Percentiles rank a stretch among this genome's conserved stretches.
Evolutionary conservation across 2,888 invertebrate genomes (phyloP).

Genomic region (Calameuta idolon): DNA sequence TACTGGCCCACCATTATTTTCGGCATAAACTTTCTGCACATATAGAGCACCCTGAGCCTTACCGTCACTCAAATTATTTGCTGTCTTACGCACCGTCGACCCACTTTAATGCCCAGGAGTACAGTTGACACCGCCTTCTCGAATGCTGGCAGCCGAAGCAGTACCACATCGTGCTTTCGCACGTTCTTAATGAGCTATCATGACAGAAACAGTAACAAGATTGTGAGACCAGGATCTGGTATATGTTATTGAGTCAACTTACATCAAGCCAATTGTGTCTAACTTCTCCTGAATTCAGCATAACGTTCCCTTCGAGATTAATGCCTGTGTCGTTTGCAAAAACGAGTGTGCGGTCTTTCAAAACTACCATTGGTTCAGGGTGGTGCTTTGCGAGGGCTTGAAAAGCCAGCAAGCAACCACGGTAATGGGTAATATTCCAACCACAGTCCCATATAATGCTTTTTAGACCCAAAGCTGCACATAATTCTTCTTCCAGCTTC

Average conservation of each 20-base stretch:
- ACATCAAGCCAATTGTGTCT: conserved; percentile 94
- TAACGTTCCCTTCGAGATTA: conserved; percentile 89
- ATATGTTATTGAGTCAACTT: conserved; percentile 60
- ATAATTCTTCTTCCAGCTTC: conserved; percentile 73
- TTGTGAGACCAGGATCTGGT: neutral
- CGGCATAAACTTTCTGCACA: conserved; percentile 86
- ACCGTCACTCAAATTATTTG: conserved; percentile 55
- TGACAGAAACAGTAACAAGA: conserved; percentile 49
- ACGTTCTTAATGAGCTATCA: conserved; percentile 84
- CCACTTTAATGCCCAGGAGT: conserved; percentile 84
- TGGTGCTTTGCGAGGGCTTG: conserved; percentile 82
- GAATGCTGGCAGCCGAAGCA: conserved; percentile 83
- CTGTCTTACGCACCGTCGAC: conserved; percentile 75
- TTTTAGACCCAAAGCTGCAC: conserved; percentile 70
- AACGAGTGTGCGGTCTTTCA: conserved; percentile 81
- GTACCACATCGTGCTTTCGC: conserved; percentile 78
- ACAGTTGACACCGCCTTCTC: conserved; percentile 88
- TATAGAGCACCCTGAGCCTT: conserved; percentile 67
- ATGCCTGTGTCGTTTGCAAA: conserved; percentile 93
- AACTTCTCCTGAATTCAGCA: conserved; percentile 93
- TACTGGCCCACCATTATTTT: conserved; percentile 89
- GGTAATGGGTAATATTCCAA: conserved; percentile 89
- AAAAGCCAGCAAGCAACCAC: conserved; percentile 90
- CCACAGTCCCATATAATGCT: conserved; percentile 84
- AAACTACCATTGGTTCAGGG: conserved; percentile 75